These are phyloP conservation scores for Acropora tenuis DNA, from an alignment of 64 coral and sea anemone species.

Conservation along the genomic window DNA sequence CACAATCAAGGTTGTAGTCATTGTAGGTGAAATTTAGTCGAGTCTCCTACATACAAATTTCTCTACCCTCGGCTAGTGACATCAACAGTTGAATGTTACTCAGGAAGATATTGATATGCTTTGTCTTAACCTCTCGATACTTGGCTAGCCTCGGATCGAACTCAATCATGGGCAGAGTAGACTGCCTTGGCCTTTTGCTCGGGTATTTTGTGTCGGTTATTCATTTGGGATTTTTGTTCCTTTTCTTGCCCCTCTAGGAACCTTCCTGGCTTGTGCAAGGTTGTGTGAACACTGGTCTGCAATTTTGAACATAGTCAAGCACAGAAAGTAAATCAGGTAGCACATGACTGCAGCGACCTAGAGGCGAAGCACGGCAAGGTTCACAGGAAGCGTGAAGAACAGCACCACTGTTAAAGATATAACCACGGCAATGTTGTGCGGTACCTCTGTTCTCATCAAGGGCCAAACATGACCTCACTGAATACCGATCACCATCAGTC, in stretches of 20 bases:
- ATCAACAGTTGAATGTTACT: not conserved
- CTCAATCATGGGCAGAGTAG: conserved; percentile 8
- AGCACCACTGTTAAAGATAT: no score
- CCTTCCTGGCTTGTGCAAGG: conserved; percentile 50
- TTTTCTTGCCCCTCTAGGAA: conserved; percentile 47
- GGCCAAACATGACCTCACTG: no score
- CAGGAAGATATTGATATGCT: not conserved
- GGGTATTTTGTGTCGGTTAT: conserved; percentile 40
- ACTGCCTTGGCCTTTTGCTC: conserved; percentile 5
- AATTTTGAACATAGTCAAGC: no score
- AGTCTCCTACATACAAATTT: no score
- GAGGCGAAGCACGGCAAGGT: not conserved
- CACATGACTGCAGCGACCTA: conserved; percentile 40
- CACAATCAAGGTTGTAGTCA: no score
- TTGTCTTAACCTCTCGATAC: conserved; percentile 10
- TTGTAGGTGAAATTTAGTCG: no score
- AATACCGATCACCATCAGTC: no score
- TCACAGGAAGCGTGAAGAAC: no score
- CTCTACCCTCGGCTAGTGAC: not conserved
- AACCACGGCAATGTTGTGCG: no score
- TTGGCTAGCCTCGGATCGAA: conserved; percentile 50
- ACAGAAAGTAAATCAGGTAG: not conserved
- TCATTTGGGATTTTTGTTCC: conserved; percentile 34
- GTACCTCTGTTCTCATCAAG: no score
- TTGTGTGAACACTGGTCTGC: not conserved